Evolutionary conservation across 2,888 invertebrate genomes (phyloP).

Genomic region (Rhorus exstirpatorius): DNA sequence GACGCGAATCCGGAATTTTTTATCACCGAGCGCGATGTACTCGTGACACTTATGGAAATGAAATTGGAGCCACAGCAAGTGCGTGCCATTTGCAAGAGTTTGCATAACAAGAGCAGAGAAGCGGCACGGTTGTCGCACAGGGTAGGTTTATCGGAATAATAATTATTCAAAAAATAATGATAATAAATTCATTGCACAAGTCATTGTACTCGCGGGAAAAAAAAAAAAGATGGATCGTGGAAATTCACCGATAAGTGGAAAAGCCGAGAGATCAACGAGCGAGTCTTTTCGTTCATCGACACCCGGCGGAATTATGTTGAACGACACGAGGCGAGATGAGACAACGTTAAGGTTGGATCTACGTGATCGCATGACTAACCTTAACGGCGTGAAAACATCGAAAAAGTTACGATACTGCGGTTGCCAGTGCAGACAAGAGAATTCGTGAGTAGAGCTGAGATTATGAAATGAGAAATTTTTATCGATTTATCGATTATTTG

Average conservation of each 20-base stretch:
- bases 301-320: neutral
- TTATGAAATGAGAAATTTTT: no score
- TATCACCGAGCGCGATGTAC: conserved; percentile 79
- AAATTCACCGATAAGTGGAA: conserved; percentile 17
- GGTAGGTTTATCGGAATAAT: conserved; percentile 68
- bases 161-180: no score
- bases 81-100: conserved; percentile 77
- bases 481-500: no score
- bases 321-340: neutral
- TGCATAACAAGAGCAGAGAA: conserved; percentile 78
- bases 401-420: conserved; percentile 12
- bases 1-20: conserved; percentile 81
- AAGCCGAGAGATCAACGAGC: neutral
- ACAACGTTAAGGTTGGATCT: neutral
- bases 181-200: no score
- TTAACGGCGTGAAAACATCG: neutral
- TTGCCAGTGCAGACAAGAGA: conserved; percentile 34
- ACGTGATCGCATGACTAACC: conserved; percentile 7
- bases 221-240: conserved; percentile 1
- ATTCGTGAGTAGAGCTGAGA: conserved; percentile 29
- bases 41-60: conserved; percentile 80
- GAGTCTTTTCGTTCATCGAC: conserved; percentile 6
- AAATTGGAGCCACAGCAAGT: conserved; percentile 79
- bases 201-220: no score
- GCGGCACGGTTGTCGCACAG: conserved; percentile 61